Base-by-base conservation (phyloP, 64 coral and sea anemone genomes). In the Actinia equina region DNA sequence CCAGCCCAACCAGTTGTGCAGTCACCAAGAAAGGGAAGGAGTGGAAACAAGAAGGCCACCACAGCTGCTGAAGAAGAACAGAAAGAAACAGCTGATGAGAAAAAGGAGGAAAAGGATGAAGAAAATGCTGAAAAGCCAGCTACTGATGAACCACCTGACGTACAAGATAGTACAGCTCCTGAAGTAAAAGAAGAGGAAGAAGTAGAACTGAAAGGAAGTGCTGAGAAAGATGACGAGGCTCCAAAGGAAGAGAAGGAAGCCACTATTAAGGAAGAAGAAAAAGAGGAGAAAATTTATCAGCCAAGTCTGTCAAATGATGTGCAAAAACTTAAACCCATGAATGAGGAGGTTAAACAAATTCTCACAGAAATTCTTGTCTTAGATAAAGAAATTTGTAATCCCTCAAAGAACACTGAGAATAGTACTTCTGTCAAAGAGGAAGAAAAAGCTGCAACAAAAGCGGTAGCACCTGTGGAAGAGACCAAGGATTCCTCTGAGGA, bases 161-260 rank as follows among this genome's bases (percentile, higher is more conserved):
- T 14, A 14, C 7, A 37, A 30, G 13, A n/a, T 37, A 26, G n/a
- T 30, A 30, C 37, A 41, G 3, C n/a, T 1, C 2, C 78, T 49
- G 85, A 91, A 91, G 86, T 51, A 69, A 87, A 91, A 80, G 42
- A 26, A 26, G 89, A 86, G 37, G 59, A 86, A 79, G 81, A 78
- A 91, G 65, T 77, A 87, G 87, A 84, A 43, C 76, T 76, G 10
- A 70, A 59, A 14, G 77, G 58, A 71, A 87, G 54, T 82, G 60
- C 18, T 43, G 51, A 57, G 16, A 87, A 87, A 59, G 46, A 80
- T 9, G 22, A 49, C 23, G 82, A 85, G 4, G 18, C 15, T 4
- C 7, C 59, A 91, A 79, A 87, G 22, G 45, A 87, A 41, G 84
- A 49, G 23, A 69, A 81, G 49, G 27, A 44, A 49, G 44, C 17